A percentile compares a stretch with the other conserved stretches of the same genome.
Evolutionary conservation across 2,797 vertebrate genomes (phyloP).

Genomic region (Sus cebifrons): DNA sequence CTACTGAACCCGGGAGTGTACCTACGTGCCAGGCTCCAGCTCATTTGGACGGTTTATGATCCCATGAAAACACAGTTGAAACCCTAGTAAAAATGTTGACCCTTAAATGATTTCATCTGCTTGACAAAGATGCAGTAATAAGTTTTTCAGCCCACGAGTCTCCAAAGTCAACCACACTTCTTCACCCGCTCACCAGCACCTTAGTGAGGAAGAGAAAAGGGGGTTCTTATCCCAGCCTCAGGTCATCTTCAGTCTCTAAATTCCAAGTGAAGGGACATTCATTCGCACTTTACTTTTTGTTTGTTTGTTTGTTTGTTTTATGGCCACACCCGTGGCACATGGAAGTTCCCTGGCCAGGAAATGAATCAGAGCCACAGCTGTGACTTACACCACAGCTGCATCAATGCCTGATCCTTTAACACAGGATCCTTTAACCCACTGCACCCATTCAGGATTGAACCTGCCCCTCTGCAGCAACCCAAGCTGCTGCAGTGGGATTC

Average conservation of each 20-base stretch:
- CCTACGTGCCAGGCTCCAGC: neutral
- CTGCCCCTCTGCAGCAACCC: too few species aligned
- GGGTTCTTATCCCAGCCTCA: neutral
- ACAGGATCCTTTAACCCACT: too few species aligned
- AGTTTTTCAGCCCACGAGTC: neutral
- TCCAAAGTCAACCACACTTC: neutral
- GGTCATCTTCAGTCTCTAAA: constrained; percentile 8
- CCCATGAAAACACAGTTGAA: constrained; percentile 11
- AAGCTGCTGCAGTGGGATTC: too few species aligned
- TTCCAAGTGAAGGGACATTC: constrained; percentile 49
- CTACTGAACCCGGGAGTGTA: neutral
- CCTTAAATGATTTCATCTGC: neutral
- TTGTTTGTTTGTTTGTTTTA: too few species aligned
- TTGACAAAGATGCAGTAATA: neutral
- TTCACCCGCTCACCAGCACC: neutral
- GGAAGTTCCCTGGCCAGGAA: too few species aligned
- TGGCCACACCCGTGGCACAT: too few species aligned
- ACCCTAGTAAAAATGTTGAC: neutral
- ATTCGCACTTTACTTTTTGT: neutral
- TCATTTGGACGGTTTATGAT: neutral
- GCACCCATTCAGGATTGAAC: too few species aligned
- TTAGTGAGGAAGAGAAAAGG: constrained; percentile 20
- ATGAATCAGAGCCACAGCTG: too few species aligned
- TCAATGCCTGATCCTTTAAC: too few species aligned
- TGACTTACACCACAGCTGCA: too few species aligned